Conservation (phyloP, 2,113 vertebrate genomes). For the Odocoileus virginianus region DNA sequence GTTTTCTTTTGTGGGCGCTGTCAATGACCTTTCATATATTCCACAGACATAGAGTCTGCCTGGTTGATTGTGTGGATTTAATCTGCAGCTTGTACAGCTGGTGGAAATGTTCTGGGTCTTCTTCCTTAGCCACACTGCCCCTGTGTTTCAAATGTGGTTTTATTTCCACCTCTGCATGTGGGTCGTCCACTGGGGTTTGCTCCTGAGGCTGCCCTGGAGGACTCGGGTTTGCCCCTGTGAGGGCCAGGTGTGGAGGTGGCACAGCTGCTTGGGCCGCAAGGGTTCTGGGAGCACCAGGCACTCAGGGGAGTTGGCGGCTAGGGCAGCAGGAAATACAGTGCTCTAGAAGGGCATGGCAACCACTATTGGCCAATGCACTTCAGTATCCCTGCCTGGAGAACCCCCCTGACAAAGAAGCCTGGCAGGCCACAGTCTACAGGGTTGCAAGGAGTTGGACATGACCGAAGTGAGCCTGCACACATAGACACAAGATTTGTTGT, state of each 20-base stretch:
- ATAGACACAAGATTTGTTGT: not conserved
- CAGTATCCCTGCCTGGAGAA: not conserved
- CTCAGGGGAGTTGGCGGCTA: not conserved
- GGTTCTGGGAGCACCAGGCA: not conserved
- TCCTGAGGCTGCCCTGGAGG: not conserved
- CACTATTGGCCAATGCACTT: accelerated
- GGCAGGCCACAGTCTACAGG: not conserved
- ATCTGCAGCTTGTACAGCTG: not conserved
- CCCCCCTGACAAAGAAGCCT: not conserved
- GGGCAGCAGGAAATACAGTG: not conserved
- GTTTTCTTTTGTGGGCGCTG: not conserved
- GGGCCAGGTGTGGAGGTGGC: not conserved
- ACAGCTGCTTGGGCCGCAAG: accelerated
- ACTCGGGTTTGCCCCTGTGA: not conserved
- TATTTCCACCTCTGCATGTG: not conserved
- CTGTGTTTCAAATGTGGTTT: not conserved
- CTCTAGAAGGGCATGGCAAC: not conserved
- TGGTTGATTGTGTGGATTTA: not conserved
- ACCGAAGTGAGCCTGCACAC: not conserved
- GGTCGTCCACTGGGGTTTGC: not conserved
- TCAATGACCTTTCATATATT: not conserved
- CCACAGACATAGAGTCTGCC: not conserved
- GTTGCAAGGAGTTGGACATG: not conserved
- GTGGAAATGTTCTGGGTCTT: not conserved
- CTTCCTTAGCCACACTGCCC: not conserved